These are phyloP conservation scores for Cololabis saira DNA, from an alignment of 2,113 vertebrate genomes.

Conservation along the genomic window DNA sequence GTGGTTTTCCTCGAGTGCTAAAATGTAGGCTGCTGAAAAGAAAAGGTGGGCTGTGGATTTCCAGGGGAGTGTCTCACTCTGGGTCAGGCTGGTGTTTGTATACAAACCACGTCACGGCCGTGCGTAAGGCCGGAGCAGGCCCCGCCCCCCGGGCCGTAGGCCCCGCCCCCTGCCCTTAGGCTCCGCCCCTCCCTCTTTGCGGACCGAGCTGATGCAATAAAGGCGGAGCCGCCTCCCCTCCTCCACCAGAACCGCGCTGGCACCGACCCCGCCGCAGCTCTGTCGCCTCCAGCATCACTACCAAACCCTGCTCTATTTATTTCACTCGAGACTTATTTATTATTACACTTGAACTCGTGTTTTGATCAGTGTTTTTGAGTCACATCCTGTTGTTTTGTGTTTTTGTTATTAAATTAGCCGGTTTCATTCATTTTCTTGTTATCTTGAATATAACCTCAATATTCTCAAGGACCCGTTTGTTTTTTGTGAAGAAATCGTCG, in stretches of 20 bases:
- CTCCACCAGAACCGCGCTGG: constrained; percentile 39
- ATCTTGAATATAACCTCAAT: not conserved
- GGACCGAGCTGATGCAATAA: constrained; percentile 80
- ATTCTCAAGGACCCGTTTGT: constrained; percentile 17
- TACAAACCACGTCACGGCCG: constrained; percentile 57
- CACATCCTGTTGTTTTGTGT: not conserved
- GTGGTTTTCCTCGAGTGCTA: not conserved
- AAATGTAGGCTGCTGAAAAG: too few species aligned
- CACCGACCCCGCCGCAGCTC: constrained; percentile 6
- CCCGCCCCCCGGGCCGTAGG: not conserved
- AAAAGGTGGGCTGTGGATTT: constrained; percentile 10
- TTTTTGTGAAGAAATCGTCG: constrained; percentile 29
- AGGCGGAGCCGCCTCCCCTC: constrained; percentile 42
- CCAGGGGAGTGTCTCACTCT: constrained; percentile 5
- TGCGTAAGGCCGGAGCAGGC: constrained; percentile 13
- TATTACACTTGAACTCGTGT: not conserved
- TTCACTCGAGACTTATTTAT: too few species aligned
- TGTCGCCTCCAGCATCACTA: not conserved
- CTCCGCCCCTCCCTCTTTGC: not conserved
- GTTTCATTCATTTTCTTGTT: constrained; percentile 8
- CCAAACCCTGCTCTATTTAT: too few species aligned
- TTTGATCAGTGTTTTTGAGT: too few species aligned
- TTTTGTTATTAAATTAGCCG: not conserved
- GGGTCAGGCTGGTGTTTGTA: constrained; percentile 74
- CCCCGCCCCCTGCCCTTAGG: not conserved